Base-by-base conservation (phyloP, 2,888 invertebrate species). In the Frankliniella intonsa region DNA sequence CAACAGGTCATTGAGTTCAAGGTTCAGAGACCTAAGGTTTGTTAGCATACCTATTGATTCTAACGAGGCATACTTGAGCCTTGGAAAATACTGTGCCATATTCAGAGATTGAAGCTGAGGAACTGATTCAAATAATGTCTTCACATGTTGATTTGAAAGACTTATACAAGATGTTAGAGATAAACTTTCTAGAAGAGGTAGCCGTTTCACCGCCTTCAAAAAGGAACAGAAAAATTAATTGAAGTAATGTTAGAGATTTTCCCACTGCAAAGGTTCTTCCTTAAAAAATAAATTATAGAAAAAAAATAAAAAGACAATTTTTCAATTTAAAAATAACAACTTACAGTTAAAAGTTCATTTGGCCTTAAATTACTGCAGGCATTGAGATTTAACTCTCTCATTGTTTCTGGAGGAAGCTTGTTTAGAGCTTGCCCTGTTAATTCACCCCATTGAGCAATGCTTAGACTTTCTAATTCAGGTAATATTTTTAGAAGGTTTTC, bases 11-110 rank as follows among this genome's bases (percentile, higher is more conserved):
- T 76, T 76, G 3, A 76, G 69, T 10, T 76, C 69, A 76, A 76
- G 25, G 12, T 76, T 76, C 25, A 76, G 69, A 76, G 69, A 76
- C 25, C 69, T 22, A 76, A 76, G 69, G 25, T 22, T 76, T 12
- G 22, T 25, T 25, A 76, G 25, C 69, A 76, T 76, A 22, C 69
- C 69, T 22, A 76, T 76, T 8, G 69, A 76, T 25, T 76, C 69
- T 25, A 76, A 25, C 12, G 69, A 76, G 25, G 69, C 22, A 25
- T 76, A 76, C 25, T 76, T 76, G 12, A 76, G 25, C 25, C 69
- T n/a, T 76, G 69, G 69, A 76, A 76, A 76, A 76, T 76, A 76
- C 69, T 76, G 69, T 25, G 69, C 69, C 69, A 76, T 76, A 22
- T 76, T 76, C 25, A 76, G 9, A 25, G 69, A 76, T 11, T 22